Percentiles rank a stretch among this genome's conserved stretches.
Conservation (phyloP, 2,888 invertebrate genomes). For the Therioaphis trifolii region DNA sequence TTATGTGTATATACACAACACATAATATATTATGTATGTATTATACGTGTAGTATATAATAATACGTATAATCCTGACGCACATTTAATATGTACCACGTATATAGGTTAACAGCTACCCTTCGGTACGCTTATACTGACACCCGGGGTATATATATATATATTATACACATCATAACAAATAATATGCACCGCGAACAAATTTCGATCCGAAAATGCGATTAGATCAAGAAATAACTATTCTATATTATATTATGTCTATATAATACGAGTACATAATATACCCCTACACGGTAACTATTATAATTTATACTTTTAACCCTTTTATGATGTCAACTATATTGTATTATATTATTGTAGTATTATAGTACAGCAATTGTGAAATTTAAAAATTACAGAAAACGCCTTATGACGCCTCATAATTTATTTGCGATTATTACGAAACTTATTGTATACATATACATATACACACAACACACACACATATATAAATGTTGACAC, state of each 20-base stretch:
- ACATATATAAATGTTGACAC: neutral
- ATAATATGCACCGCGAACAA: conserved; percentile 17
- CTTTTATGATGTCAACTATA: conserved; percentile 38
- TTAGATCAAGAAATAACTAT: conserved; percentile 47
- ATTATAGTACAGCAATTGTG: neutral
- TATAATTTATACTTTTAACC: conserved; percentile 32
- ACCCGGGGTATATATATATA: neutral
- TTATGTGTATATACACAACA: no score
- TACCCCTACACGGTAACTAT: neutral
- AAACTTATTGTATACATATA: neutral
- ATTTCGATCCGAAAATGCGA: conserved; percentile 45
- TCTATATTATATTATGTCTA: neutral
- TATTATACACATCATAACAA: neutral
- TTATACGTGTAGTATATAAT: neutral
- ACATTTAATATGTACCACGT: neutral
- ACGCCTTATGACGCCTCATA: neutral
- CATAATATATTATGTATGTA: conserved; percentile 11
- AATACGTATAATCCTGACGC: neutral
- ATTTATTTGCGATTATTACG: neutral
- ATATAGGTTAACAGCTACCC: no score
- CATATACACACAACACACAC: neutral
- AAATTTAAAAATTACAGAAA: conserved; percentile 2
- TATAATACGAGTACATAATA: neutral
- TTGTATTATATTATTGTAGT: neutral
- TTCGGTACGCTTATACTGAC: no score